These are phyloP conservation scores for Athene noctua DNA, from an alignment of 2,113 vertebrate species.

Conservation along the genomic window DNA sequence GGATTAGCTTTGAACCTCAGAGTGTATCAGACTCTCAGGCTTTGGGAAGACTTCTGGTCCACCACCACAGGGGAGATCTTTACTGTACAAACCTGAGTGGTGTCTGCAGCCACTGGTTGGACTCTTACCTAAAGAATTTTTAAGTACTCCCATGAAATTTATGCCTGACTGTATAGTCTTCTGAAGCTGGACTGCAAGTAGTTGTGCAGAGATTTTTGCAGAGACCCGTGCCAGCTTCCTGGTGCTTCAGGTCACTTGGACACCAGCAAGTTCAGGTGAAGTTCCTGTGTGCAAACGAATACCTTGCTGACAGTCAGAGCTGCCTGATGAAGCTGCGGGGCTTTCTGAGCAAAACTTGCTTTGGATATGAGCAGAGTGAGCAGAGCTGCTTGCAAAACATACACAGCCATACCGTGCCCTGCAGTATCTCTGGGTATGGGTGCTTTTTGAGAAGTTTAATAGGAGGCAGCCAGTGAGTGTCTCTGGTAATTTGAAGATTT, in stretches of 20 bases:
- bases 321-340: accelerated
- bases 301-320: background rate
- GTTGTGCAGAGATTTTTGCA: background rate
- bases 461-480: background rate
- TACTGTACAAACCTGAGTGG: background rate
- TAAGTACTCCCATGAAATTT: accelerated
- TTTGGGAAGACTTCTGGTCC: background rate
- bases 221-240: background rate
- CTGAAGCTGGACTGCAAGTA: background rate
- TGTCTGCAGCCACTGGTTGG: background rate
- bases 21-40: background rate
- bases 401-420: accelerated
- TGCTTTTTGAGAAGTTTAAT: background rate
- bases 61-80: background rate
- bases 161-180: background rate
- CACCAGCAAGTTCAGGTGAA: background rate
- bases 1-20: background rate
- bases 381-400: background rate
- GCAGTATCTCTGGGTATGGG: accelerated
- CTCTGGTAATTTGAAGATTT: background rate
- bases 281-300: background rate
- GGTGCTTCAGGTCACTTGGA: background rate
- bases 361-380: background rate
- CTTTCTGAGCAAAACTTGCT: background rate
- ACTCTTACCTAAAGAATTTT: background rate